A percentile compares a stretch with the other conserved stretches of the same genome.
phyloP scores from a whole-genome alignment of 2,797 vertebrate species.

The Ctenopoma kingsleyae region DNA sequence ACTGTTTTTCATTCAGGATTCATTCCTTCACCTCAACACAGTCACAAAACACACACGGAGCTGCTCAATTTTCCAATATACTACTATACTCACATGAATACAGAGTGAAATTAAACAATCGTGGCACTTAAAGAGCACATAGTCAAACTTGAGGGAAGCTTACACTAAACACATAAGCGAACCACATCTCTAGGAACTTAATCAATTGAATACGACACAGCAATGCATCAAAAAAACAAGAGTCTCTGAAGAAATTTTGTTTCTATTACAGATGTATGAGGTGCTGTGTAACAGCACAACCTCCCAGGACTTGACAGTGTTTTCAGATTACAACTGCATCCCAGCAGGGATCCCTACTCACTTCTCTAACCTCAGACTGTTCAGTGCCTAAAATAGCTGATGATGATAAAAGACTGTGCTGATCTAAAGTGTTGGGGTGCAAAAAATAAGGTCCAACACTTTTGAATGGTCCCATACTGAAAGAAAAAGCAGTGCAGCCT shows the following conservation, averaged over 20 bases:
- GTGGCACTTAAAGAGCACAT: constrained; percentile 51
- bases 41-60: constrained; percentile 39
- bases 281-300: constrained; percentile 44
- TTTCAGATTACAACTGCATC: constrained; percentile 65
- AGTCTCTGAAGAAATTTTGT: constrained; percentile 55
- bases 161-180: constrained; percentile 50
- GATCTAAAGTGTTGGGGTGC: constrained; percentile 35
- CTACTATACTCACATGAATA: constrained; percentile 55
- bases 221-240: constrained; percentile 43
- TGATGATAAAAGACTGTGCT: constrained; percentile 43
- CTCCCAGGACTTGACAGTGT: constrained; percentile 68
- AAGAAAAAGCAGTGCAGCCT: constrained; percentile 29
- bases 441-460: constrained; percentile 34
- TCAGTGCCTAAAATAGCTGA: constrained; percentile 57
- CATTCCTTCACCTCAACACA: constrained; percentile 35
- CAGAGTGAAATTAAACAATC: constrained; percentile 52
- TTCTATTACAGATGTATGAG: constrained; percentile 62
- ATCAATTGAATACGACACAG: constrained; percentile 58
- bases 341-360: constrained; percentile 64
- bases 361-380: constrained; percentile 56
- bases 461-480: constrained; percentile 5
- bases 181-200: constrained; percentile 50
- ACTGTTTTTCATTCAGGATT: constrained; percentile 71
- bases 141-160: constrained; percentile 57
- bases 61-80: constrained; percentile 61